A percentile compares a stretch with the other conserved stretches of the same genome.
These are phyloP conservation scores for Hucho hucho DNA, from an alignment of 2,113 vertebrate genomes.

Conservation along the genomic window DNA sequence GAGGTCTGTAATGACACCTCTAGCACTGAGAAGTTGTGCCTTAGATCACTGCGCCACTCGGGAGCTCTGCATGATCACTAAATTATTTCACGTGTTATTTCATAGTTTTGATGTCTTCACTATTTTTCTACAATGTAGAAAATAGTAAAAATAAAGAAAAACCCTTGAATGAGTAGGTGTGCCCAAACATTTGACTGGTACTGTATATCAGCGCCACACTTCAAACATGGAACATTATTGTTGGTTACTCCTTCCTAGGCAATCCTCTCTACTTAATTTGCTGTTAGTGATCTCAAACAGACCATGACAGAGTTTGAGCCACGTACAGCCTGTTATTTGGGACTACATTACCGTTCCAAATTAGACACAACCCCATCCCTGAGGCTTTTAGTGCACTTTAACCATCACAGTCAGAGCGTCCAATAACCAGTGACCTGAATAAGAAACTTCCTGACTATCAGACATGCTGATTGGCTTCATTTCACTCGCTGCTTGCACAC, in stretches of 20 bases:
- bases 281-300: conserved; percentile 27
- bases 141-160: too few relatives aligned
- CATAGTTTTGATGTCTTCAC: too few relatives aligned
- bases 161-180: too few relatives aligned
- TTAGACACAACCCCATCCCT: neutral
- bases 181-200: conserved; percentile 8
- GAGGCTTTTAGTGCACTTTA: conserved; percentile 43
- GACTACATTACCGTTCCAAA: neutral
- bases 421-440: conserved; percentile 31
- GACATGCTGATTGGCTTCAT: conserved; percentile 13
- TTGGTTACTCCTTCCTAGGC: too few relatives aligned
- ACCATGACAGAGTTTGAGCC: conserved; percentile 10
- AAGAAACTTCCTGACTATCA: conserved; percentile 48
- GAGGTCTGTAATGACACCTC: too few relatives aligned
- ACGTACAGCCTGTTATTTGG: neutral
- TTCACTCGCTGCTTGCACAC: conserved; percentile 20
- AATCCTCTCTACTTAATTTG: too few relatives aligned
- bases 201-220: conserved; percentile 4
- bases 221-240: conserved; percentile 13
- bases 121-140: too few relatives aligned
- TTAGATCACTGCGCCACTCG: too few relatives aligned
- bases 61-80: too few relatives aligned
- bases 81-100: too few relatives aligned
- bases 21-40: too few relatives aligned
- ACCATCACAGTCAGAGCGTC: conserved; percentile 16